Conservation (phyloP, 2,888 invertebrate species). For the Melieria picta region DNA sequence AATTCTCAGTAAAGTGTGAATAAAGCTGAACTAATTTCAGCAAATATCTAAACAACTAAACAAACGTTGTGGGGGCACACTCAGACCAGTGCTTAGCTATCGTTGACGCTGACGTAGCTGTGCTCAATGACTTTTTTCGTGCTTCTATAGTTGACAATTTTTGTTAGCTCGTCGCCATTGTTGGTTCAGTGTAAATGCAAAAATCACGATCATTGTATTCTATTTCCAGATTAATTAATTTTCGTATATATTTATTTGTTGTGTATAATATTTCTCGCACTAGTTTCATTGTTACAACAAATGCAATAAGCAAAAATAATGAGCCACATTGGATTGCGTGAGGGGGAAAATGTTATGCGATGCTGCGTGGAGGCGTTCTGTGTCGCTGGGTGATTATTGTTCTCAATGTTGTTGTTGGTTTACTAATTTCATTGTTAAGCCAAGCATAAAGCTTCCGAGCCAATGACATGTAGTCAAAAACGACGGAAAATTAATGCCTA, state of each 20-base stretch:
- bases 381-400: no score
- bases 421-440: no score
- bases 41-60: background rate
- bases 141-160: background rate
- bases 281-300: background rate
- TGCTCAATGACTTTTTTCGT: no score
- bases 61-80: no score
- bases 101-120: no score
- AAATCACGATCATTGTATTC: slow-evolving; percentile 48
- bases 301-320: background rate
- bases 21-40: slow-evolving; percentile 50
- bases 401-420: no score
- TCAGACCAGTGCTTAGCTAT: no score
- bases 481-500: no score
- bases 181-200: slow-evolving; percentile 42
- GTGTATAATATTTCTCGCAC: background rate
- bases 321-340: background rate
- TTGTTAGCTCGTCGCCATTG: slow-evolving; percentile 8
- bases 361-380: no score
- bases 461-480: no score
- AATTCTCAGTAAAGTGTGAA: slow-evolving; percentile 50
- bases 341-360: no score
- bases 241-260: background rate
- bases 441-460: no score
- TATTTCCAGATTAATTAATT: background rate